Conservation (phyloP, 2,888 invertebrate genomes). For the Perithous albicinctus region DNA sequence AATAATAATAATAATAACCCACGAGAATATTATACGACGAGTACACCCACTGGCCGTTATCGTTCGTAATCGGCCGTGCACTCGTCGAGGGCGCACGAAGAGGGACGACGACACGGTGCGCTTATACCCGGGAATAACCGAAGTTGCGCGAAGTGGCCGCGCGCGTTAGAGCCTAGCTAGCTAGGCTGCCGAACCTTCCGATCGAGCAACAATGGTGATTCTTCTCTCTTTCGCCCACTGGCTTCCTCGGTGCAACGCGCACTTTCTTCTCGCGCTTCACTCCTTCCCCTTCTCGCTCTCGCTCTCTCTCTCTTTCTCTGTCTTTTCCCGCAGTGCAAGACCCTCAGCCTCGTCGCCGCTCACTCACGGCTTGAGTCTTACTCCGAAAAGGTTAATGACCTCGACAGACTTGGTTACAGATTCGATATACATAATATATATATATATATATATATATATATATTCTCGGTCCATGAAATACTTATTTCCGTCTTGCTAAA, state of each 20-base stretch:
- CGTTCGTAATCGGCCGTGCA: slow-evolving; percentile 22
- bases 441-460: no score
- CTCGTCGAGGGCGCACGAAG: slow-evolving; percentile 32
- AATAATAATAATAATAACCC: neutral
- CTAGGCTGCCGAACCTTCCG: slow-evolving; percentile 25
- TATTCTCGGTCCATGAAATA: neutral
- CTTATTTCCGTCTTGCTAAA: neutral
- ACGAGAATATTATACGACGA: neutral
- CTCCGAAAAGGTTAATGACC: slow-evolving; percentile 62
- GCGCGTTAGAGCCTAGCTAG: slow-evolving; percentile 53
- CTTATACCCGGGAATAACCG: slow-evolving; percentile 51
- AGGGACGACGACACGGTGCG: slow-evolving; percentile 40
- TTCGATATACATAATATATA: slow-evolving; percentile 35
- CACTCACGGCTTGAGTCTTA: slow-evolving; percentile 44
- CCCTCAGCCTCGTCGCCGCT: slow-evolving; percentile 28
- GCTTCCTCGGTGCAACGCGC: slow-evolving; percentile 54
- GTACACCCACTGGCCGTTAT: slow-evolving; percentile 29
- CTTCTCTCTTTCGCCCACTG: slow-evolving; percentile 64
- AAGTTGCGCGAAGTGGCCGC: slow-evolving; percentile 50
- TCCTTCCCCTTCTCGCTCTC: slow-evolving; percentile 52
- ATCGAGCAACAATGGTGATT: slow-evolving; percentile 64
- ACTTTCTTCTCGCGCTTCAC: slow-evolving; percentile 57
- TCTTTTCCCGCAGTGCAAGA: slow-evolving; percentile 22
- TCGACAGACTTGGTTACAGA: slow-evolving; percentile 28
- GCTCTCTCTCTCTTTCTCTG: no score